phyloP scores from a whole-genome alignment of 1,140 invertebrate species.

The Mercenaria mercenaria region DNA sequence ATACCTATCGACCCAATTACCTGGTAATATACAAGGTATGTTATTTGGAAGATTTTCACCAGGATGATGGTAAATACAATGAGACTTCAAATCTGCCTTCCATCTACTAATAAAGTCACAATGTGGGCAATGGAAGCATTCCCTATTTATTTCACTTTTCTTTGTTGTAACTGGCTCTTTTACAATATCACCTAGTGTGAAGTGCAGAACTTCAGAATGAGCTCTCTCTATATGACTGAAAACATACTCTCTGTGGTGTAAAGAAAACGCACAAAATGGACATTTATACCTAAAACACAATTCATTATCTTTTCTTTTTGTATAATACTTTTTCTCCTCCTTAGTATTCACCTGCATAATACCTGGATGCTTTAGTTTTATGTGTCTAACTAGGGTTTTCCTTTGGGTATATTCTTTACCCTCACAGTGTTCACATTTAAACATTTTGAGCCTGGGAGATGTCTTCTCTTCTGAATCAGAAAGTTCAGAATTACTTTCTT shows the following conservation, averaged over 20 bases:
- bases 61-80: background rate
- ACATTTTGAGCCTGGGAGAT: background rate
- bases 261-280: constrained; percentile 26
- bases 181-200: background rate
- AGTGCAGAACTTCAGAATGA: background rate
- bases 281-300: background rate
- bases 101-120: background rate
- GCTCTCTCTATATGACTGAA: background rate
- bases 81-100: background rate
- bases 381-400: background rate
- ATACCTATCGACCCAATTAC: background rate
- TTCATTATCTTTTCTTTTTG: background rate
- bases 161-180: background rate
- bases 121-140: background rate
- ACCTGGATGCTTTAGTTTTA: background rate
- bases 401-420: background rate
- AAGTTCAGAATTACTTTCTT: background rate
- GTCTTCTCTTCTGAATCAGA: background rate
- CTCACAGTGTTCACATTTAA: background rate
- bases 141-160: background rate
- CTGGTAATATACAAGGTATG: background rate
- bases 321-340: background rate
- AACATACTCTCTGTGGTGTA: background rate
- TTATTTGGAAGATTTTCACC: background rate
- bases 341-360: background rate